Evolutionary conservation across 2,113 vertebrate genomes (phyloP), one percentile per base, ranked within the genome.

Genomic region (Lamprologus speciosus): DNA sequence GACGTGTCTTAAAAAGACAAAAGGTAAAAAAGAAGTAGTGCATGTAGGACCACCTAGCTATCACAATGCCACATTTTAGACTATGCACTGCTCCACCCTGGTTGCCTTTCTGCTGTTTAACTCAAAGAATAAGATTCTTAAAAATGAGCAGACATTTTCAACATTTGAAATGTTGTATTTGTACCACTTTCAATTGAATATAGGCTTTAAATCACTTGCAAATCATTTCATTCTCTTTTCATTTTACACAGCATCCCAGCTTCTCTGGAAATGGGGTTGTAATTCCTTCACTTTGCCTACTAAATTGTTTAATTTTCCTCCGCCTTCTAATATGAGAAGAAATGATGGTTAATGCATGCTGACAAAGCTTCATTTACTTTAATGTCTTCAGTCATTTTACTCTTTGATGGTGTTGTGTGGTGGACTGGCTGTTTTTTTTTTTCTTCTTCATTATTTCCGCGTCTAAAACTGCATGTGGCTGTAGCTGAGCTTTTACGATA

Each of bases 381-480:
- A 65, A 70, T 85, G 47, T 87, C 65, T 75, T 65, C 28, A 9
- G 23, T 65, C 50, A 5, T 80, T 81, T 58, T 31, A 17, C 42
- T 87, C 60, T 85, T 19, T 84, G 26, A 78, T 86, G 88, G 6
- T 79, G 33, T 53, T 83, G 26, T 91, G 65, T 88, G 23, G 7
- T 80, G 51, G 16, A 13, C 86, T 78, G 86, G 28, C 70, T 89
- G 53, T 88, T 8, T 33, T 19, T 84, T 79, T 37, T 45, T 28
- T 28, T 28, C 6, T 26, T 1, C 3, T 47, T 90, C 47, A 33
- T 47, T 78, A 28, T 81, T 47, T 90, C 16, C 4, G 10, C 51
- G 37, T 91, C 37, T 93, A 14, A 88, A 79, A 75, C 85, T 92
- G 94, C 94, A 94, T 95, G 94, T 55, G 86, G 51, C 35, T 87